phyloP scores from a whole-genome alignment of 1,140 invertebrate genomes.

The Eubasilissa regina region DNA sequence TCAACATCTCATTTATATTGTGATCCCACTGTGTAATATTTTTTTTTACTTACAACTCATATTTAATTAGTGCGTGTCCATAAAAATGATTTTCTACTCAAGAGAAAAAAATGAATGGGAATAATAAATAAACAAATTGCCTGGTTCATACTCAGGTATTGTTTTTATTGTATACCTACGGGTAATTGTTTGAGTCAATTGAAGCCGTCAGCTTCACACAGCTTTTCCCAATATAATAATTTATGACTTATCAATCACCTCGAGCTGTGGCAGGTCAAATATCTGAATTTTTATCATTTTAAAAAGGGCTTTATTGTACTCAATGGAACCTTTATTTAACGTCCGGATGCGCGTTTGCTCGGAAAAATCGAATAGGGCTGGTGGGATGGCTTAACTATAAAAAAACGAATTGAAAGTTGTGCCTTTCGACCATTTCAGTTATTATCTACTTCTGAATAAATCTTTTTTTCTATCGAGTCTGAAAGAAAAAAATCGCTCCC shows the following conservation, averaged over 20 bases:
- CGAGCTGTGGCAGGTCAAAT: slow-evolving; percentile 6
- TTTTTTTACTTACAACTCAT: too few species aligned
- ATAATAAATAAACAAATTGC: too few species aligned
- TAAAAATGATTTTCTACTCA: too few species aligned
- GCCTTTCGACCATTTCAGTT: slow-evolving; percentile 18
- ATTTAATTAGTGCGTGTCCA: too few species aligned
- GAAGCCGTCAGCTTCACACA: too few species aligned
- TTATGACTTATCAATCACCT: slow-evolving; percentile 6
- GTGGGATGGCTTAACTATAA: neutral
- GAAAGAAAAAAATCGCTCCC: slow-evolving; percentile 1
- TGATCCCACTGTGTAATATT: too few species aligned
- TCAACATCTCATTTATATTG: too few species aligned
- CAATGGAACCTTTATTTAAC: slow-evolving; percentile 26
- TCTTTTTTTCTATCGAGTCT: slow-evolving; percentile 14
- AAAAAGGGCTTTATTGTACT: slow-evolving; percentile 20
- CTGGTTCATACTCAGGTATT: too few species aligned
- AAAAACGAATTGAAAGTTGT: slow-evolving; percentile 22
- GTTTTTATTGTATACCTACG: too few species aligned
- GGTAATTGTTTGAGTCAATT: too few species aligned
- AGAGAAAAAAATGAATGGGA: too few species aligned
- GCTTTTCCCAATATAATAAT: neutral
- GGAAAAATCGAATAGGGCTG: slow-evolving; percentile 24
- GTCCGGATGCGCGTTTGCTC: slow-evolving; percentile 28
- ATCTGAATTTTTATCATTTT: slow-evolving; percentile 28
- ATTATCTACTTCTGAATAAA: slow-evolving; percentile 28